Evolutionary conservation across 2,888 invertebrate genomes (phyloP), one percentile per base, ranked within the genome.

Genomic region (Hirtodrosophila histrioides): DNA sequence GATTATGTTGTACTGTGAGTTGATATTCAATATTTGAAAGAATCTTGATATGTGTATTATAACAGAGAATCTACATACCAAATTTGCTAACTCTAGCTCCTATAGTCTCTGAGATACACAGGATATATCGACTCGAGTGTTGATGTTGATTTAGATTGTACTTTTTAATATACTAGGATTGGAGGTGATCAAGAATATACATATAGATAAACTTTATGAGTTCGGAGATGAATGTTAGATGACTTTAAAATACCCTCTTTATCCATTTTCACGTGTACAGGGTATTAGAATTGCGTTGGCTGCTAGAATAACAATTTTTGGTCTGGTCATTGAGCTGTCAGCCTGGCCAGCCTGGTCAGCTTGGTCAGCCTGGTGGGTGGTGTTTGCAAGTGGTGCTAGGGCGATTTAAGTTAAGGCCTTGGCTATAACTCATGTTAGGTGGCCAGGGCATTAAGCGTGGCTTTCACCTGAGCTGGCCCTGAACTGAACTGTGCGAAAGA

Each of bases 271-370:
- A 29, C 12, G 31, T 7, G 8, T 35, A 41, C 35, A 48, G 66
- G 37, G 60, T 71, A 71, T 57, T 5, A 23, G 0, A 36, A 54
- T 24, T 37, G 43, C 33, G 12, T 27, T 31, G 23, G 39, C 58
- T 55, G n/a, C 35, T 35, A 9, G 50, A 74, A 66, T 66, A 66
- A 54, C 43, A 70, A 63, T 58, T 63, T 60, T 58, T 45, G 40
- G 65, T 49, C 72, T 33, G 36, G 43, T 39, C 41, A 37, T 57
- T 66, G 12, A 41, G 57, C 41, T 68, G 54, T 40, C 44, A 43
- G 41, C 36, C 40, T 41, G 46, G 46, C 45, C 27, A 36, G 44
- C 36, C 17, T 31, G 40, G 36, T 53, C 17, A 17, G 65, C 37
- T 41, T 62, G 62, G 46, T 43, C 24, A 12, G 37, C 29, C 5